These are phyloP conservation scores for Drymodes brunneopygia DNA, from an alignment of 2,113 vertebrate genomes.

Conservation along the genomic window DNA sequence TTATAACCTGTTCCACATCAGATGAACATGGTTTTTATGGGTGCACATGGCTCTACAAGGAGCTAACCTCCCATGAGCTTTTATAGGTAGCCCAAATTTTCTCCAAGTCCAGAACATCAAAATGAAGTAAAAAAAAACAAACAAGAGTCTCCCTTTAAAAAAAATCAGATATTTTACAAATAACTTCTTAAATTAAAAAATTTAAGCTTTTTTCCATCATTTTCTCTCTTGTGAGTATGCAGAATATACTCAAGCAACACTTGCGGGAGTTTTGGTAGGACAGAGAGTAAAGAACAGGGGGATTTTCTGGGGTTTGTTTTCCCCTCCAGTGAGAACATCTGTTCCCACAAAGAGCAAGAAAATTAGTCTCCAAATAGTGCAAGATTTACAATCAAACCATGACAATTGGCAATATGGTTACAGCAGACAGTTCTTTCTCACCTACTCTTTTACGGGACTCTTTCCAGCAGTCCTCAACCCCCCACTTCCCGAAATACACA, in stretches of 20 bases:
- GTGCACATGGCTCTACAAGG: neutral
- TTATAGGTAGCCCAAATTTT: neutral
- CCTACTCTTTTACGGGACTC: neutral
- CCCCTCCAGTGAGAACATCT: neutral
- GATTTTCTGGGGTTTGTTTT: neutral
- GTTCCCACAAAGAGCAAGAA: neutral
- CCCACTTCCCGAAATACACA: neutral
- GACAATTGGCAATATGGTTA: neutral
- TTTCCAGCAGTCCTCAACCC: neutral
- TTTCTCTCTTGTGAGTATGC: neutral
- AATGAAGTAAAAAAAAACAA: neutral
- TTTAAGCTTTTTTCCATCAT: neutral
- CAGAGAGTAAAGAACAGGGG: fast-evolving
- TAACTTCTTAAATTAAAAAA: neutral
- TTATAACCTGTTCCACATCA: neutral
- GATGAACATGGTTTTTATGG: neutral
- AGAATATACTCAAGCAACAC: neutral
- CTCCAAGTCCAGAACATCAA: neutral
- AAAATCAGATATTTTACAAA: neutral
- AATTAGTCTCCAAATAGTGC: neutral
- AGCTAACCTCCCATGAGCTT: neutral
- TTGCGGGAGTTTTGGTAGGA: neutral
- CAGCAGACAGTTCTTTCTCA: neutral
- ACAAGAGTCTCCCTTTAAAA: neutral
- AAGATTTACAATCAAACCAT: neutral